phyloP scores from a whole-genome alignment of 1,140 invertebrate genomes.

The Papilio polytes region DNA sequence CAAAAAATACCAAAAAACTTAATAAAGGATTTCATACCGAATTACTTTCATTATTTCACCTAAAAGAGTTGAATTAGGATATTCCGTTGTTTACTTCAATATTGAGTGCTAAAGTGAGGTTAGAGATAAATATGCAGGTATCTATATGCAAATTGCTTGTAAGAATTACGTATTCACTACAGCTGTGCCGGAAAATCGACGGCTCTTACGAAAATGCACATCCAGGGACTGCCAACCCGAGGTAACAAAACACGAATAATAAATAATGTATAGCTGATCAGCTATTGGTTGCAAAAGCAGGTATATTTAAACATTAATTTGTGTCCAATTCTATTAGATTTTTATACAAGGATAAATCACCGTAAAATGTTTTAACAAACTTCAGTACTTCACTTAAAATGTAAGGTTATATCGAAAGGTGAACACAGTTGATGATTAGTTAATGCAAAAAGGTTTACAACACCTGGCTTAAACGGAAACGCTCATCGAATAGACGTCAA shows the following conservation, averaged over 20 bases:
- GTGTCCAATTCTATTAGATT: too few species aligned
- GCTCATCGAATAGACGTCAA: not conserved
- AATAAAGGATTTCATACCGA: slow-evolving; percentile 75
- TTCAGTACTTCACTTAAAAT: not conserved
- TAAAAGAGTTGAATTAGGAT: not conserved
- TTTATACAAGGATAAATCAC: too few species aligned
- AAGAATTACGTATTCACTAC: slow-evolving; percentile 27
- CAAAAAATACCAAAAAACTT: slow-evolving; percentile 73
- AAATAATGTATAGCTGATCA: too few species aligned
- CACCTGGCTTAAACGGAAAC: not conserved
- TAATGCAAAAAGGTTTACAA: not conserved
- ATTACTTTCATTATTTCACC: slow-evolving; percentile 49
- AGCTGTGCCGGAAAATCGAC: slow-evolving; percentile 19
- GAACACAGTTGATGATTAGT: not conserved
- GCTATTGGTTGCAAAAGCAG: too few species aligned
- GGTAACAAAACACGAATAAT: not conserved
- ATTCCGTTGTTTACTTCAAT: not conserved
- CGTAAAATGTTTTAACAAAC: not conserved
- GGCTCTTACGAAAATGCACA: slow-evolving; percentile 21
- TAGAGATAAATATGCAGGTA: not conserved
- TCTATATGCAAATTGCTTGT: not conserved
- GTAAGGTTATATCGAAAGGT: not conserved
- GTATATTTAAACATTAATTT: too few species aligned
- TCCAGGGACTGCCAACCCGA: not conserved
- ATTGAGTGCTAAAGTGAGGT: not conserved